Percentiles rank a stretch among this genome's conserved stretches.
These are phyloP conservation scores for Acleris emargana DNA, from an alignment of 2,888 invertebrate species.

Conservation along the genomic window DNA sequence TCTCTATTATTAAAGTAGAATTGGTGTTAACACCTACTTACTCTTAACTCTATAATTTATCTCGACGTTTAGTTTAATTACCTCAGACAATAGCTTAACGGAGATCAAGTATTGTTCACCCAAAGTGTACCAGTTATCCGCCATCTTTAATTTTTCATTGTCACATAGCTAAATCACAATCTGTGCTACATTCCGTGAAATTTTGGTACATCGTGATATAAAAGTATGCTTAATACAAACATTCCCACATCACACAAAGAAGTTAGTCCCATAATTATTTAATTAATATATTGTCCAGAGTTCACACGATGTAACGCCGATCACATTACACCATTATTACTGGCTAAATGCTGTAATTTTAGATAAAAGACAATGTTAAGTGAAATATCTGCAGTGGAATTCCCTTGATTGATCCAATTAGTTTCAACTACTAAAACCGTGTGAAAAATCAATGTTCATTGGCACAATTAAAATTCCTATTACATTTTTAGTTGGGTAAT, in stretches of 20 bases:
- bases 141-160: slow-evolving; percentile 33
- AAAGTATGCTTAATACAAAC: slow-evolving; percentile 24
- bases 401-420: slow-evolving; percentile 29
- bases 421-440: slow-evolving; percentile 19
- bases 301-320: slow-evolving; percentile 38
- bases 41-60: slow-evolving; percentile 6
- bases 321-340: slow-evolving; percentile 38
- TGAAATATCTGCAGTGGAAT: slow-evolving; percentile 27
- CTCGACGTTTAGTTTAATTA: slow-evolving; percentile 23
- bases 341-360: slow-evolving; percentile 23
- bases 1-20: slow-evolving; percentile 1
- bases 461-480: slow-evolving; percentile 18
- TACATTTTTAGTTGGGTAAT: neutral
- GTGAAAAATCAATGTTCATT: slow-evolving; percentile 21
- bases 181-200: slow-evolving; percentile 36
- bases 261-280: slow-evolving; percentile 38
- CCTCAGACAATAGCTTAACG: slow-evolving; percentile 23
- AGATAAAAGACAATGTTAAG: slow-evolving; percentile 26
- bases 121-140: slow-evolving; percentile 18
- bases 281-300: slow-evolving; percentile 40
- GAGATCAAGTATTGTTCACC: slow-evolving; percentile 30
- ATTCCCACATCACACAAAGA: slow-evolving; percentile 37
- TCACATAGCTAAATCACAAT: slow-evolving; percentile 19
- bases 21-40: slow-evolving; percentile 7
- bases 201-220: slow-evolving; percentile 37